A percentile compares a stretch with the other conserved stretches of the same genome.
Conservation (phyloP, 2,888 invertebrate genomes). For the Neria commutata region DNA sequence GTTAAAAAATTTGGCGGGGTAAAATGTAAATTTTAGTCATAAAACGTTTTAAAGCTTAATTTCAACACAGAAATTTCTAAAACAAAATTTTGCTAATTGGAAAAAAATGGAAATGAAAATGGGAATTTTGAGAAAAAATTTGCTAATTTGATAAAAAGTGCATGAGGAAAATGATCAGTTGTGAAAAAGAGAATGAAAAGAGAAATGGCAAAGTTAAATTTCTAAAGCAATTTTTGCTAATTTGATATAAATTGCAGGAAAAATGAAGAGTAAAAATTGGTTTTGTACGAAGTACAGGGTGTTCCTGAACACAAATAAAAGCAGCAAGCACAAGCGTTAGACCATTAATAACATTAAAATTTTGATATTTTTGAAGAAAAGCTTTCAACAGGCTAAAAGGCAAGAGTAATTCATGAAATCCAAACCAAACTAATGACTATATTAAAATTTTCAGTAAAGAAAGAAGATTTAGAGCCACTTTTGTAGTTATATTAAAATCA, state of each 20-base stretch:
- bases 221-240: too few relatives aligned
- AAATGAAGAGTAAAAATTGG: too few relatives aligned
- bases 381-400: too few relatives aligned
- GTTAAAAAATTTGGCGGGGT: not conserved
- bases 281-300: not conserved
- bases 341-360: not conserved
- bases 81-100: not conserved
- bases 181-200: too few relatives aligned
- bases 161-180: too few relatives aligned
- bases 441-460: not conserved
- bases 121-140: not conserved
- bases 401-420: not conserved
- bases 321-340: not conserved
- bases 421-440: not conserved
- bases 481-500: not conserved
- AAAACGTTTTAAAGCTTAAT: not conserved
- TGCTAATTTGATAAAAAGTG: not conserved
- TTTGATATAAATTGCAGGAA: too few relatives aligned
- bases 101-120: not conserved
- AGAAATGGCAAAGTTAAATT: too few relatives aligned
- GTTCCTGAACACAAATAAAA: not conserved
- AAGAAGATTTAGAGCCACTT: not conserved
- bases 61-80: too few relatives aligned
- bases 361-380: too few relatives aligned
- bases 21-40: not conserved